phyloP scores from a whole-genome alignment of 2,888 invertebrate species.

The Vesta saturnalis region DNA sequence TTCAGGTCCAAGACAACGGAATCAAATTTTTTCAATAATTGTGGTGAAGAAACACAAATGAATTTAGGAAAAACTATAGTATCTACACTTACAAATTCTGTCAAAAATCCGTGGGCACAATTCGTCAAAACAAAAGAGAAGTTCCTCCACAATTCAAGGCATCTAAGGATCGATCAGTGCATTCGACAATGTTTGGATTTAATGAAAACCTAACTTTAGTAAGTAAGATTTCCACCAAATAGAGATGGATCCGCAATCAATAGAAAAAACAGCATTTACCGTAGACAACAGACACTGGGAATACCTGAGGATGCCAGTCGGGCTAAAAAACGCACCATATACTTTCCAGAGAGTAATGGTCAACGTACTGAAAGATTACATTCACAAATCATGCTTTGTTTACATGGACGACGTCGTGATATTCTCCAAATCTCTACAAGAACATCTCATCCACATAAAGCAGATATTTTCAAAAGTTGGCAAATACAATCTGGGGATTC shows the following conservation, averaged over 20 bases:
- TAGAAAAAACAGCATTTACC: conserved; percentile 48
- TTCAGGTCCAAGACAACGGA: too few relatives aligned
- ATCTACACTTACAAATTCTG: too few relatives aligned
- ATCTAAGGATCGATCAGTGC: too few relatives aligned
- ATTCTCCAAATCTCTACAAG: conserved; percentile 40
- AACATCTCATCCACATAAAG: conserved; percentile 36
- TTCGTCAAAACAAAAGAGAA: too few relatives aligned
- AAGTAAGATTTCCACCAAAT: conserved; percentile 50
- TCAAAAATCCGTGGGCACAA: too few relatives aligned
- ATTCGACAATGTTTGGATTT: too few relatives aligned
- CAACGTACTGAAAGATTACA: background rate
- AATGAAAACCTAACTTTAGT: too few relatives aligned
- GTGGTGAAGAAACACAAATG: too few relatives aligned
- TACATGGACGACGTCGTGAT: conserved; percentile 45
- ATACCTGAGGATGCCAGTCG: conserved; percentile 47
- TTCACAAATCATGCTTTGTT: conserved; percentile 36
- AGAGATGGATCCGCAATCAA: conserved; percentile 26
- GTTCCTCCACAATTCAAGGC: too few relatives aligned
- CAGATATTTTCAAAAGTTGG: conserved; percentile 37
- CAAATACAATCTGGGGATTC: conserved; percentile 38
- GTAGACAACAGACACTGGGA: conserved; percentile 45
- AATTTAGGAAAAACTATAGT: too few relatives aligned
- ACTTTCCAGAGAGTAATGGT: too few relatives aligned
- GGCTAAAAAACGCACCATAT: conserved; percentile 20
- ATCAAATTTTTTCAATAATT: too few relatives aligned